Percentiles rank a stretch among this genome's conserved stretches.
These are phyloP conservation scores for Leptosomus discolor DNA, from an alignment of 2,113 vertebrate species.

Conservation along the genomic window DNA sequence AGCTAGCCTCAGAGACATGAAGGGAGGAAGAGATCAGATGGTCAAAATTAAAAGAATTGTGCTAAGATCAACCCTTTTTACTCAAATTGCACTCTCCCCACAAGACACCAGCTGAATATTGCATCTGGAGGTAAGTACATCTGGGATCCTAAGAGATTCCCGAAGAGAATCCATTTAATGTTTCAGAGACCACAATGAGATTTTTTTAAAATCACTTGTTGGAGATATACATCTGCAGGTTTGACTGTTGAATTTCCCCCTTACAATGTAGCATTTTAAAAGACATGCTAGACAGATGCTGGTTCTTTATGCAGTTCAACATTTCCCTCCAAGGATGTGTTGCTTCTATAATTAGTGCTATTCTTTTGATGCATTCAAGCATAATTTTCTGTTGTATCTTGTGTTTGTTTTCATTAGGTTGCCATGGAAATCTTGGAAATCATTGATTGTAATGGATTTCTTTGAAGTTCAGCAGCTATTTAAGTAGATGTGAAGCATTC, in stretches of 20 bases:
- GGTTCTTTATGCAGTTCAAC: neutral
- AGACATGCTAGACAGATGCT: neutral
- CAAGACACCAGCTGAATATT: neutral
- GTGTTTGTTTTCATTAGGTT: conserved; percentile 47
- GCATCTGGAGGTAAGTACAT: neutral
- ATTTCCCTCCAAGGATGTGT: neutral
- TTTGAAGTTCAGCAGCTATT: neutral
- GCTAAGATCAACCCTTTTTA: neutral
- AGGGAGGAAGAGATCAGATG: neutral
- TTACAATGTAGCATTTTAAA: neutral
- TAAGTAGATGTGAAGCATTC: neutral
- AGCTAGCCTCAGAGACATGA: neutral
- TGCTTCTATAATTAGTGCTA: conserved; percentile 3
- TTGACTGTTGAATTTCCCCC: neutral
- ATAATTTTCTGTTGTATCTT: neutral
- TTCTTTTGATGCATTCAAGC: neutral
- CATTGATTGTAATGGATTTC: neutral
- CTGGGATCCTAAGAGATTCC: neutral
- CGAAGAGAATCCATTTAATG: neutral
- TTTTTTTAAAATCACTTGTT: neutral
- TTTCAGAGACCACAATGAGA: neutral
- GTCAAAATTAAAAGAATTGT: neutral
- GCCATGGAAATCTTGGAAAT: conserved; percentile 20
- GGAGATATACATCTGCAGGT: neutral
- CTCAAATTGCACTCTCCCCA: neutral